A percentile compares a stretch with the other conserved stretches of the same genome.
phyloP scores from a whole-genome alignment of 2,113 vertebrate genomes.

The Ploceus nigricollis region DNA sequence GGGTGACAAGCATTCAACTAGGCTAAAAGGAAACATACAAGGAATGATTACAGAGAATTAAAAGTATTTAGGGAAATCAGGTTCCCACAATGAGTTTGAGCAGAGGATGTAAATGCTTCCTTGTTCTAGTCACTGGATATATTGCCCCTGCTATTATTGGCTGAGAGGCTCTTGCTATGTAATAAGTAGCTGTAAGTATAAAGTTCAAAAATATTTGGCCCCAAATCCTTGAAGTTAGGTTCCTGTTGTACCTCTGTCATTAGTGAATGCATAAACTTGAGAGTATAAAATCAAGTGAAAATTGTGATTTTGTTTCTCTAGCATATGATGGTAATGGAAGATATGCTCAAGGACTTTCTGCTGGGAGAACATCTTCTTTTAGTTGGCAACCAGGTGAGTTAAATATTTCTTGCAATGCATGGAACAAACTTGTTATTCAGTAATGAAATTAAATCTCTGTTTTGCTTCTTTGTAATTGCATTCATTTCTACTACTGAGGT shows the following conservation, averaged over 20 bases:
- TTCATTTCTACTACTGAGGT: neutral
- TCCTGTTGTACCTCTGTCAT: neutral
- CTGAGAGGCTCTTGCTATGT: neutral
- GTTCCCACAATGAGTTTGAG: neutral
- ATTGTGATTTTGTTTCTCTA: constrained; percentile 45
- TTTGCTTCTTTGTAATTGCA: neutral
- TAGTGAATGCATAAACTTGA: neutral
- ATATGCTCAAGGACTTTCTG: constrained; percentile 96
- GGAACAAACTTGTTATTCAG: neutral
- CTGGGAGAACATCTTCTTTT: constrained; percentile 93
- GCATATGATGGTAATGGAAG: constrained; percentile 96
- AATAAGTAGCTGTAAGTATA: neutral
- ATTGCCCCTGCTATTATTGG: neutral
- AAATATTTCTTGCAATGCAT: neutral
- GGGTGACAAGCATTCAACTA: neutral
- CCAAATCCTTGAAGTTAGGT: neutral
- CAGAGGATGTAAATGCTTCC: neutral
- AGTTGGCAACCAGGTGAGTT: constrained; percentile 95
- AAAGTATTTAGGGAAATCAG: neutral
- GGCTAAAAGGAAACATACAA: neutral
- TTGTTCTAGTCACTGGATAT: neutral
- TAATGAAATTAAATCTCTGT: neutral
- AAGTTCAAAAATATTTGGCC: neutral
- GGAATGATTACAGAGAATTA: neutral
- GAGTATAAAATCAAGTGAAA: neutral